These are phyloP conservation scores for Eulemur coronatus DNA, from an alignment of 2,797 vertebrate genomes.

Conservation along the genomic window DNA sequence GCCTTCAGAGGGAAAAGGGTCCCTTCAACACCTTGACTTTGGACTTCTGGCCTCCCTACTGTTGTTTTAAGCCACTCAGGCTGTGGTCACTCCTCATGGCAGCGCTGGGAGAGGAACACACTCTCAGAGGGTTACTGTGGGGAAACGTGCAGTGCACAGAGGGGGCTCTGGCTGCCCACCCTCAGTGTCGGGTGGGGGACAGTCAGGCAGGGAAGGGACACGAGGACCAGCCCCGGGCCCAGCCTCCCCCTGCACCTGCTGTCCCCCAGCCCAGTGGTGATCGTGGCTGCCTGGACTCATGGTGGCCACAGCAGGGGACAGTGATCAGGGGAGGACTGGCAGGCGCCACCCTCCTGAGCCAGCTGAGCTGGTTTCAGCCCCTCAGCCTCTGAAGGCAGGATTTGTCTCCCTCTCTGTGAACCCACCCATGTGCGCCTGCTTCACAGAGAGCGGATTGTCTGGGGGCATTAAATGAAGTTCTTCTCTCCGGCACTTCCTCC, in stretches of 20 bases:
- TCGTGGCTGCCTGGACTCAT: background rate
- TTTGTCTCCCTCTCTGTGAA: conserved; percentile 57
- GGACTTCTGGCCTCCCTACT: background rate
- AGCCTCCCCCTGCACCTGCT: background rate
- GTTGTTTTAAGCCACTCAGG: background rate
- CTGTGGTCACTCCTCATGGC: fast-evolving
- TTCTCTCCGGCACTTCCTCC: background rate
- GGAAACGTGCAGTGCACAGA: background rate
- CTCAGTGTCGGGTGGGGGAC: no score
- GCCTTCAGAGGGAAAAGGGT: background rate
- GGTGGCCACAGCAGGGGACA: background rate
- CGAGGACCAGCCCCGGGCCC: background rate
- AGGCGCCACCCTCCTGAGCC: background rate
- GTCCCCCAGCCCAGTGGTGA: background rate
- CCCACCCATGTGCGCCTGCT: background rate
- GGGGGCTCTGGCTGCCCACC: background rate
- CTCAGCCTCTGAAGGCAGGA: conserved; percentile 60
- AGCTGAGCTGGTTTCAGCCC: conserved; percentile 37
- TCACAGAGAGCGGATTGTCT: conserved; percentile 65
- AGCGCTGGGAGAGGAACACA: fast-evolving
- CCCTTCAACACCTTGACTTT: fast-evolving
- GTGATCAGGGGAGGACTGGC: background rate
- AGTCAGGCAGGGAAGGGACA: background rate
- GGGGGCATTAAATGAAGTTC: conserved; percentile 27
- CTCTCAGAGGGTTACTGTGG: background rate